These are phyloP conservation scores for Corticium candelabrum DNA, from an alignment of 37 sponge, comb jelly and placozoan genomes.

Conservation along the genomic window DNA sequence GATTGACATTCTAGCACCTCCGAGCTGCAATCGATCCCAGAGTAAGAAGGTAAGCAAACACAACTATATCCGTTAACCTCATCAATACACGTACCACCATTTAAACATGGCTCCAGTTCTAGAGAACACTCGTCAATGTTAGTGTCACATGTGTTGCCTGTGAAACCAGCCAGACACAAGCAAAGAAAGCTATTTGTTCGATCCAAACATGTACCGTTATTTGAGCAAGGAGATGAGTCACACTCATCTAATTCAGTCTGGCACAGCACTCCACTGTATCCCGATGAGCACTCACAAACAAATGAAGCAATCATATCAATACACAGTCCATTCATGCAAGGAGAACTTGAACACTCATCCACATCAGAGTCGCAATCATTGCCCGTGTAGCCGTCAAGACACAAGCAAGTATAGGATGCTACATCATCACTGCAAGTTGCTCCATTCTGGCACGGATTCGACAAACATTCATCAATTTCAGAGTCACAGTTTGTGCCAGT, in stretches of 20 bases:
- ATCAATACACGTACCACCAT: slow-evolving; percentile 13
- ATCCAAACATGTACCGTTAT: neutral
- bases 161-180: neutral
- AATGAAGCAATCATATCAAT: neutral
- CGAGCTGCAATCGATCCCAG: neutral
- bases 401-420: neutral
- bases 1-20: neutral
- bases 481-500: neutral
- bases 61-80: neutral
- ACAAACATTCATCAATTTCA: neutral
- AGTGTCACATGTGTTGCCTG: neutral
- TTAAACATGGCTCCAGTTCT: slow-evolving; percentile 1
- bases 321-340: neutral
- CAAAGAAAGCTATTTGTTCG: neutral
- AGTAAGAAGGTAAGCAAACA: neutral
- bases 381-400: neutral
- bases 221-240: neutral
- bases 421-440: neutral
- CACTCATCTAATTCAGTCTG: neutral
- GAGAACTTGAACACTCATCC: neutral
- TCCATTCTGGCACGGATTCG: neutral
- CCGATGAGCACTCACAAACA: neutral
- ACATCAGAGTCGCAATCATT: neutral
- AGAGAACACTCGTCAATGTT: slow-evolving; percentile 11
- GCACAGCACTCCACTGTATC: neutral